A percentile compares a stretch with the other conserved stretches of the same genome.
Evolutionary conservation across 2,888 invertebrate genomes (phyloP).

Genomic region (Tipula lateralis): DNA sequence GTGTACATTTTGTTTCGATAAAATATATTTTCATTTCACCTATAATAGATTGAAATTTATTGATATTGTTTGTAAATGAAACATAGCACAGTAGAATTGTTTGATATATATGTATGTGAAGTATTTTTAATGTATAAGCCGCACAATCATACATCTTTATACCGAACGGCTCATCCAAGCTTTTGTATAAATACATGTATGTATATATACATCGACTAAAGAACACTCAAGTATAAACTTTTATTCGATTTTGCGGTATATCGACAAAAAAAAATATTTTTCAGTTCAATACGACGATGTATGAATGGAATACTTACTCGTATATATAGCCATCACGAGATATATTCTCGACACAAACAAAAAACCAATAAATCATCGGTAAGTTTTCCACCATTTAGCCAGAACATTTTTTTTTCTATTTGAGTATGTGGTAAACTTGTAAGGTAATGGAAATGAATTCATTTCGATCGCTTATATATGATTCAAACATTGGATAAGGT

Average conservation of each 20-base stretch:
- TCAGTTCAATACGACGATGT: background rate
- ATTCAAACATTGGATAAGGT: background rate
- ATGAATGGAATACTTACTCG: background rate
- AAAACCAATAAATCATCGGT: background rate
- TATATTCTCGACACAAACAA: background rate
- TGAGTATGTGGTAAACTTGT: background rate
- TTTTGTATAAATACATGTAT: background rate
- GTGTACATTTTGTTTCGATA: background rate
- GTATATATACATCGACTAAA: background rate
- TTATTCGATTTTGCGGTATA: background rate
- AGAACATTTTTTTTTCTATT: background rate
- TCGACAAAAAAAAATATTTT: background rate
- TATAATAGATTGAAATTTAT: constrained; percentile 7
- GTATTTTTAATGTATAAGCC: background rate
- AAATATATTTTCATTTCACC: background rate
- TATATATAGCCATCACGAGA: background rate
- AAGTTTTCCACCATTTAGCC: background rate
- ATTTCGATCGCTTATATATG: background rate
- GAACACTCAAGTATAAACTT: background rate
- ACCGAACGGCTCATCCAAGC: background rate
- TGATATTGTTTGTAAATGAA: background rate
- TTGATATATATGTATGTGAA: background rate
- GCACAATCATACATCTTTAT: background rate
- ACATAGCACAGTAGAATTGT: background rate
- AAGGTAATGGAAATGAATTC: background rate